Evolutionary conservation across 2,113 vertebrate species (phyloP).

Genomic region (Lagopus leucura): DNA sequence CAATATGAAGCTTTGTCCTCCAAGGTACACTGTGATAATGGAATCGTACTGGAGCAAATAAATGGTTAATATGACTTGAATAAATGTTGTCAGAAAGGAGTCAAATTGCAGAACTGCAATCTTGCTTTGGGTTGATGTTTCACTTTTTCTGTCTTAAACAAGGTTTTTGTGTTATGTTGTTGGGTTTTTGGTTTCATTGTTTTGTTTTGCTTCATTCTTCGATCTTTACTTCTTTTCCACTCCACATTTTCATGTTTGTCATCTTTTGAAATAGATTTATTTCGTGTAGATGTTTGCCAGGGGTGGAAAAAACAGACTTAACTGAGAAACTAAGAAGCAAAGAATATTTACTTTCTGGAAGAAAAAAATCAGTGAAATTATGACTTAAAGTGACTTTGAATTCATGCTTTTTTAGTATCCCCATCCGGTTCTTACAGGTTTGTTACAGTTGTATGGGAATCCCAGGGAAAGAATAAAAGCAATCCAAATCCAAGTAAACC

Average conservation of each 20-base stretch:
- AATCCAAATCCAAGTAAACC: background rate
- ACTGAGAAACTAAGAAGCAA: background rate
- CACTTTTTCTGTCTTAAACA: conserved; percentile 4
- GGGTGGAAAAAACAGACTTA: background rate
- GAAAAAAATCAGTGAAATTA: background rate
- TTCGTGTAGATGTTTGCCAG: background rate
- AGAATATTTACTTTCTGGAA: background rate
- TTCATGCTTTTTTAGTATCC: background rate
- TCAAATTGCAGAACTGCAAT: background rate
- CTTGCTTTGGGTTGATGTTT: conserved; percentile 32
- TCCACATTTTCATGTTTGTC: background rate
- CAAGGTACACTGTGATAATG: conserved; percentile 77
- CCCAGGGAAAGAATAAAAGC: background rate
- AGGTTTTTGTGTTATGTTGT: background rate
- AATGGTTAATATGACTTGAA: conserved; percentile 19
- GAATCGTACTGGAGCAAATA: background rate
- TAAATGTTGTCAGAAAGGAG: background rate
- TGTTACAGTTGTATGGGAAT: background rate
- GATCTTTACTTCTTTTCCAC: conserved; percentile 8
- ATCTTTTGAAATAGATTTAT: conserved; percentile 53
- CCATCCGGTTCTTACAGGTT: background rate
- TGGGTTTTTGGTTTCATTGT: background rate
- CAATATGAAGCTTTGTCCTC: conserved; percentile 83
- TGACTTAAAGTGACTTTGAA: background rate
- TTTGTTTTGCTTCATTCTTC: background rate